Conservation (phyloP, 2,888 invertebrate genomes). For the Leistus spinibarbis region DNA sequence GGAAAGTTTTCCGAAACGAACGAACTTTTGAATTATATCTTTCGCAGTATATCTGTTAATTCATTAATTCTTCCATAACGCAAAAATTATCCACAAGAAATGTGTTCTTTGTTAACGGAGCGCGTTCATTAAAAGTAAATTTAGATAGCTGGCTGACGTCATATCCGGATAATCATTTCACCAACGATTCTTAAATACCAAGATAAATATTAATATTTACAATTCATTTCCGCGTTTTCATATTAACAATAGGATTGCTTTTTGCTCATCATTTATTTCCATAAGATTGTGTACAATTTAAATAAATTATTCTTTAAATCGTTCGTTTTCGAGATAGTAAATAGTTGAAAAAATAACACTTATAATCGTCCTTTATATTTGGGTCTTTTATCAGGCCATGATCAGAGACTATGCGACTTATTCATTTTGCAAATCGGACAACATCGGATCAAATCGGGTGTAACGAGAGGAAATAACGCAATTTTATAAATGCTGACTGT, state of each 20-base stretch:
- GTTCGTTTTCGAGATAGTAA: no score
- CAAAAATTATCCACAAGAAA: conserved; percentile 32
- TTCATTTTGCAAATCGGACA: neutral
- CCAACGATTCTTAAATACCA: neutral
- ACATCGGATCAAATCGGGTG: neutral
- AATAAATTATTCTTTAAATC: no score
- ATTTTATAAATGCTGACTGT: conserved; percentile 10
- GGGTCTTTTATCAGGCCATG: no score
- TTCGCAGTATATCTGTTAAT: conserved; percentile 27
- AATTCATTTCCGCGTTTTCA: no score
- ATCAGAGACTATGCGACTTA: neutral
- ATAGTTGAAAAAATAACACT: neutral
- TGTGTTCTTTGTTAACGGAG: conserved; percentile 30
- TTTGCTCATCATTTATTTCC: no score
- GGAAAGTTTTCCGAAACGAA: neutral
- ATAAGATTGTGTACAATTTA: no score
- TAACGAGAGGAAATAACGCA: neutral
- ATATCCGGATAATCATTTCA: neutral
- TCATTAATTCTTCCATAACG: conserved; percentile 25
- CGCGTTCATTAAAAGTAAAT: conserved; percentile 37
- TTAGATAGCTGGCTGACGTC: neutral
- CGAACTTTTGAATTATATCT: conserved; percentile 8
- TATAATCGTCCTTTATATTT: no score
- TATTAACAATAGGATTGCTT: no score
- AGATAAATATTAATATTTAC: neutral